Conservation (phyloP, 2,888 invertebrate genomes). For the Protodeltote pygarga region DNA sequence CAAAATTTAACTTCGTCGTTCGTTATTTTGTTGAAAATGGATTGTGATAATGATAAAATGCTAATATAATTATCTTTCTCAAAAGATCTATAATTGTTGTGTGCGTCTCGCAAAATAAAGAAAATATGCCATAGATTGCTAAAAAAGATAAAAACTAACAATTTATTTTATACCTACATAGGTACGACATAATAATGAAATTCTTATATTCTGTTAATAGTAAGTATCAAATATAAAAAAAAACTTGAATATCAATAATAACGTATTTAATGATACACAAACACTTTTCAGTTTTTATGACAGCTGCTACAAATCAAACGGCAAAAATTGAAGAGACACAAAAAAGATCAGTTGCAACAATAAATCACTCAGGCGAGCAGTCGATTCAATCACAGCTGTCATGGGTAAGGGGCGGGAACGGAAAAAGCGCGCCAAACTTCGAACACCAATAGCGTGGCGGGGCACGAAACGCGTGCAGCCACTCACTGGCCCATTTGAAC, state of each 20-base stretch:
- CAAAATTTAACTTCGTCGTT: constrained; percentile 6
- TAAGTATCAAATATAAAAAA: constrained; percentile 10
- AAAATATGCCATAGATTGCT: constrained; percentile 15
- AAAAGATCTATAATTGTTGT: too few species aligned
- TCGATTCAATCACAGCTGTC: constrained; percentile 84
- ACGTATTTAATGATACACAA: too few species aligned
- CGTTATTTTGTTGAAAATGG: too few species aligned
- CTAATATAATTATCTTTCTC: too few species aligned
- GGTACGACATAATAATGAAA: too few species aligned
- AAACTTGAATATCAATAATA: constrained; percentile 21
- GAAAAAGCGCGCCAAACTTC: constrained; percentile 83
- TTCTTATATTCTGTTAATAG: too few species aligned
- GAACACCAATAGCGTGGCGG: constrained; percentile 79
- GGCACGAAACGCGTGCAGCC: constrained; percentile 62
- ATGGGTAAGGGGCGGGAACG: constrained; percentile 79
- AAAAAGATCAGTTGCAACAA: constrained; percentile 66
- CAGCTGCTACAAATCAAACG: constrained; percentile 73
- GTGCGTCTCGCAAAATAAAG: constrained; percentile 9
- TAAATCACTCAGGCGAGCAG: constrained; percentile 79
- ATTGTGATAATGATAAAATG: too few species aligned
- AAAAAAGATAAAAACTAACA: background rate
- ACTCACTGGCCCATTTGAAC: constrained; percentile 80
- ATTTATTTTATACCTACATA: too few species aligned
- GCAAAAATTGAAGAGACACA: constrained; percentile 65
- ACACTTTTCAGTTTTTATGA: constrained; percentile 44